Base-by-base conservation (phyloP, 2,113 vertebrate genomes). In the Melanocharis versteri region DNA sequence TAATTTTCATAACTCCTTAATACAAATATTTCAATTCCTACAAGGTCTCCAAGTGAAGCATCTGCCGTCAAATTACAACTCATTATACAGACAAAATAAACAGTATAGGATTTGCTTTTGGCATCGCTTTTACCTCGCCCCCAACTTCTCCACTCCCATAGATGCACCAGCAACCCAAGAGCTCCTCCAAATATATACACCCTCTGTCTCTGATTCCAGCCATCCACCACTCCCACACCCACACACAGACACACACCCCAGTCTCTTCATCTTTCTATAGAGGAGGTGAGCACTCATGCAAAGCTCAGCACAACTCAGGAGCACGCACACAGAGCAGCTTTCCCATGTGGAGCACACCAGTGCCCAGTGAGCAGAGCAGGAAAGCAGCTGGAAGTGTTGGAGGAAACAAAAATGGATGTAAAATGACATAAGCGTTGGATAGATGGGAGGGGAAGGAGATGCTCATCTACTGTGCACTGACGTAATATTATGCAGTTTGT, bases 401-500 rank as follows among this genome's bases (percentile, higher is more conserved):
- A 64, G 33, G 13, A 37, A 93, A 73, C 8, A 76, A 51, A 76
- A 80, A 53, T 8, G 9, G 18, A 72, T 62, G 18, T 15, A 65
- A 85, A 83, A 65, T 42, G 22, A 53, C 20, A 2, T 10, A 71
- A 56, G 17, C 0, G 0, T n/a, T 79, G 23, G 47, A 56, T 1
- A 91, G 26, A 48, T 42, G 20, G 16, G 45, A 90, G 4, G 19
- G 20, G 23, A 85, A 82, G 69, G 54, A 89, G 51, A 82, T 69
- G 0, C 75, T 31, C 10, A 37, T 5, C 48, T 71, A 51, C 40
- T 1, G 0, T 35, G 39, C 6, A 1, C 1, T 66, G 62, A 65
- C 39, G 7, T 23, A 80, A 16, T 81, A 45, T 47, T 50, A 80
- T 16, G 37, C 48, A 69, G 12, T 19, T n/a, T 71, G 53, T 27